Percentiles rank a stretch among this genome's conserved stretches.
phyloP scores from a whole-genome alignment of 2,113 vertebrate genomes.

The Marmota flaviventris region DNA sequence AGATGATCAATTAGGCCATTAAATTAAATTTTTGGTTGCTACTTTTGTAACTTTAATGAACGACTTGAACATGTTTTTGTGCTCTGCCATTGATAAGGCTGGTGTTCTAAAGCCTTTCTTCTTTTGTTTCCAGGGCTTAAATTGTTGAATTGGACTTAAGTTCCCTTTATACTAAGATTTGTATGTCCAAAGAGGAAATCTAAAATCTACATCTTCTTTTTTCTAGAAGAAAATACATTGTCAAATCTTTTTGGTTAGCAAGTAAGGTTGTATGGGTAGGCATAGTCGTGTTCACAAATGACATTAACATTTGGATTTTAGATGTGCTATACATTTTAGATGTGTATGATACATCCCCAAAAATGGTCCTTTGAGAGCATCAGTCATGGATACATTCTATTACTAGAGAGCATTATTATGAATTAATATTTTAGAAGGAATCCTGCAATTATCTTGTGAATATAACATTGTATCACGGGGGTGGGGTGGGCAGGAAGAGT shows the following conservation, averaged over 20 bases:
- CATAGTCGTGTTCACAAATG: conserved; percentile 20
- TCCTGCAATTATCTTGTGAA: not conserved
- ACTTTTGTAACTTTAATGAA: not conserved
- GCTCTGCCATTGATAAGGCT: not conserved
- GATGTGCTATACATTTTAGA: not conserved
- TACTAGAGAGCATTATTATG: not conserved
- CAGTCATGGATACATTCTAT: not conserved
- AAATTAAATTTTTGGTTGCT: not conserved
- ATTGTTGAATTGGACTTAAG: not conserved
- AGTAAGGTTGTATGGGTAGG: not conserved
- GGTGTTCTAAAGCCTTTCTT: not conserved
- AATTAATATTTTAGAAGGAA: conserved; percentile 36
- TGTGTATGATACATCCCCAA: not conserved
- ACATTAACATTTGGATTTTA: conserved; percentile 40
- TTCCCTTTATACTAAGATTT: conserved; percentile 32
- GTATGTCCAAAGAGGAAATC: not conserved
- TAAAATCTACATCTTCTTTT: conserved; percentile 1
- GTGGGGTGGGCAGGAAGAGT: not conserved
- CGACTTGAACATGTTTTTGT: not conserved
- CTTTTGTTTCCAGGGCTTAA: conserved; percentile 12
- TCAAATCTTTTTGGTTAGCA: not conserved
- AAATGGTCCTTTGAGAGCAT: not conserved
- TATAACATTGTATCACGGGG: not conserved
- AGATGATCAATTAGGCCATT: conserved; percentile 22
- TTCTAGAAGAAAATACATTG: conserved; percentile 14